Evolutionary conservation across 2,113 vertebrate species (phyloP).

Genomic region (Psammodynastes pulverulentus): DNA sequence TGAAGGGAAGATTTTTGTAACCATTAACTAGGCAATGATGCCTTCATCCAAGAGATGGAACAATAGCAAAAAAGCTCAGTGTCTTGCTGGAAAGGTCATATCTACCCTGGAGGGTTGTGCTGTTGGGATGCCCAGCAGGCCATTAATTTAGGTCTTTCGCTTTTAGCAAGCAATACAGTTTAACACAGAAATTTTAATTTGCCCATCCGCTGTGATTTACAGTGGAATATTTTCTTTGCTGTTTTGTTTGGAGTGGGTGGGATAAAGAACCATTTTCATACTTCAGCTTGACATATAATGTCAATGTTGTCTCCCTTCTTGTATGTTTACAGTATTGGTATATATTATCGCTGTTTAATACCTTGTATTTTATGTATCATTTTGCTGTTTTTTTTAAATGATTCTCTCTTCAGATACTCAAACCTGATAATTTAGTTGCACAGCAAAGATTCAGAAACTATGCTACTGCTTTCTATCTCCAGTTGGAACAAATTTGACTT

Average conservation of each 20-base stretch:
- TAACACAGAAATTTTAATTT: background rate
- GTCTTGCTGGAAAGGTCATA: background rate
- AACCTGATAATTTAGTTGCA: background rate
- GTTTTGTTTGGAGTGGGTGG: background rate
- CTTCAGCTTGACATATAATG: background rate
- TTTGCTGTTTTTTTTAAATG: background rate
- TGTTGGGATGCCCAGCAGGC: background rate
- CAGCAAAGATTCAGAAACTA: background rate
- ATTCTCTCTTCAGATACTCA: background rate
- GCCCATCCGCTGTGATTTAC: background rate
- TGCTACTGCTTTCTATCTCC: background rate
- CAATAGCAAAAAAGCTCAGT: background rate
- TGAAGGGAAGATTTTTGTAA: background rate
- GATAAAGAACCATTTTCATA: no score
- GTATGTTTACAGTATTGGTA: background rate
- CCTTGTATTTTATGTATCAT: background rate
- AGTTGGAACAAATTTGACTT: background rate
- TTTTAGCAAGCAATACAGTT: background rate
- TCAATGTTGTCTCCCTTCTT: background rate
- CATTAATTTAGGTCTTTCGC: background rate
- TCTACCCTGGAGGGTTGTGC: background rate
- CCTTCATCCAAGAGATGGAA: background rate
- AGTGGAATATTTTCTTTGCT: background rate
- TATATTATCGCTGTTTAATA: background rate
- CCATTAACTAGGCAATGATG: background rate